phyloP scores from a whole-genome alignment of 2,888 invertebrate species.

The Eupithecia pulchellata region DNA sequence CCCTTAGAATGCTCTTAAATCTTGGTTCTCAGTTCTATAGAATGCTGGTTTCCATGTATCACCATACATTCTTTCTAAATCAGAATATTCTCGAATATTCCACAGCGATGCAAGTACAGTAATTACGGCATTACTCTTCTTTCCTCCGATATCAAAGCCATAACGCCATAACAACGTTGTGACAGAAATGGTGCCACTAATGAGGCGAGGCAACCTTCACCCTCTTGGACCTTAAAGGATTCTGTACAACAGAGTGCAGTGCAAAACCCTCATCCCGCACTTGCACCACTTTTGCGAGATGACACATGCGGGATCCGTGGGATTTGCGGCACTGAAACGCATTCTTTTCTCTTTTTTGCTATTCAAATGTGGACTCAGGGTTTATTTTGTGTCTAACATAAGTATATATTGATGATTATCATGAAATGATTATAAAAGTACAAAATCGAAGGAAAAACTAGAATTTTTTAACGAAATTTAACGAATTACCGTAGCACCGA shows the following conservation, averaged over 20 bases:
- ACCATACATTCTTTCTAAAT: not conserved
- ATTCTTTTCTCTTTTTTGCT: no score
- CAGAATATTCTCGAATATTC: conserved; percentile 9
- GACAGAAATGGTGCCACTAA: conserved; percentile 35
- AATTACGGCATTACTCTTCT: conserved; percentile 22
- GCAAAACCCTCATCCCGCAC: not conserved
- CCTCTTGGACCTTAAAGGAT: conserved; percentile 6
- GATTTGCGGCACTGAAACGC: no score
- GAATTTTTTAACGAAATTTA: no score
- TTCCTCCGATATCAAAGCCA: conserved; percentile 27
- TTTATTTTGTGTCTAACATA: no score
- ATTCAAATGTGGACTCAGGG: no score
- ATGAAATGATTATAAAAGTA: no score
- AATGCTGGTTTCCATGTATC: not conserved
- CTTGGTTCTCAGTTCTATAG: not conserved
- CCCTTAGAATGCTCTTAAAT: not conserved
- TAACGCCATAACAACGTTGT: conserved; percentile 28
- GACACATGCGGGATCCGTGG: no score
- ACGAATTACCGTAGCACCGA: no score
- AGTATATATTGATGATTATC: no score
- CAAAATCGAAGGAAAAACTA: no score
- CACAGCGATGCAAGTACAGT: conserved; percentile 10
- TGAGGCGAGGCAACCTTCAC: conserved; percentile 19
- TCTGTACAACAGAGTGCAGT: not conserved
- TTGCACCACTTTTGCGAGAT: no score